phyloP scores from a whole-genome alignment of 2,888 invertebrate genomes.

The Ganaspis brasiliensis region DNA sequence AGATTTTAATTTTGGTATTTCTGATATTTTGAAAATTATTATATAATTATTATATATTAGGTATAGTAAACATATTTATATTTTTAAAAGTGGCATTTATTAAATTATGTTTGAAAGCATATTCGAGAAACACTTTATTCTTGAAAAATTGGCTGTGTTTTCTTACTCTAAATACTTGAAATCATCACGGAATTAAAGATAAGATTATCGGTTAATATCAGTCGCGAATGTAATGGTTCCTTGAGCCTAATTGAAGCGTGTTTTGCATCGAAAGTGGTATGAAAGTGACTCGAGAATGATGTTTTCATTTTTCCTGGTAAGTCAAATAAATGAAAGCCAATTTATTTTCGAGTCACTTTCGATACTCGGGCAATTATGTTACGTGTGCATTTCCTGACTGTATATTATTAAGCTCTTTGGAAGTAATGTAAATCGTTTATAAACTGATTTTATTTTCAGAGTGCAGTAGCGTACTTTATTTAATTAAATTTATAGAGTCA shows the following conservation, averaged over 20 bases:
- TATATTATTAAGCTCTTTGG: background rate
- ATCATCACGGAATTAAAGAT: background rate
- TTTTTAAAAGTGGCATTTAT: background rate
- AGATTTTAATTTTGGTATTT: too few species aligned
- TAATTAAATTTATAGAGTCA: too few species aligned
- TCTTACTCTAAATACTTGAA: too few species aligned
- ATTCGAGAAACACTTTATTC: too few species aligned
- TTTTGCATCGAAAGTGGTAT: conserved; percentile 27
- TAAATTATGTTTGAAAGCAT: background rate
- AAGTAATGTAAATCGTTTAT: background rate
- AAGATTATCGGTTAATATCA: background rate
- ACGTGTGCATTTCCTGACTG: conserved; percentile 5
- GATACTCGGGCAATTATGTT: conserved; percentile 16
- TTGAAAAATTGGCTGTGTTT: too few species aligned
- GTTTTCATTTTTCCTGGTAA: conserved; percentile 27
- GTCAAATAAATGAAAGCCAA: conserved; percentile 36
- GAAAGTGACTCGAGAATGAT: conserved; percentile 34
- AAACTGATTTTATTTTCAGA: too few species aligned
- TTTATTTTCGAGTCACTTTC: conserved; percentile 28
- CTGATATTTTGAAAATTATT: too few species aligned
- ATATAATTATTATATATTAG: too few species aligned
- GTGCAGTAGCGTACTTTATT: too few species aligned
- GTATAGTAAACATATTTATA: too few species aligned
- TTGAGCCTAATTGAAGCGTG: conserved; percentile 32
- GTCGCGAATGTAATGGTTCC: background rate